Evolutionary conservation across 1,140 invertebrate genomes (phyloP), one percentile per base, ranked within the genome.

Genomic region (Bursaphelenchus mucronatus): DNA sequence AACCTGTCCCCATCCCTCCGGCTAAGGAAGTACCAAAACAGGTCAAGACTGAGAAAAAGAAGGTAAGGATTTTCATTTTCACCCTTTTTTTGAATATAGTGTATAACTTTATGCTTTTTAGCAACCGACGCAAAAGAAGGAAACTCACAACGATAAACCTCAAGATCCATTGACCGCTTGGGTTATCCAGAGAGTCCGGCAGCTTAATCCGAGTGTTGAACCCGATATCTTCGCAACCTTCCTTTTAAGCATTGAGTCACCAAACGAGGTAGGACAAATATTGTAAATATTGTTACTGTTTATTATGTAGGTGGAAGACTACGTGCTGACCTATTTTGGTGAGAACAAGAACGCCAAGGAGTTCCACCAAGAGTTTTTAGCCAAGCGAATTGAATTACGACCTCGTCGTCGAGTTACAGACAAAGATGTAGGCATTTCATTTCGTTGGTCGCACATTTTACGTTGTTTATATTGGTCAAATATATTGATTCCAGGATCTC

Each of bases 311-410:
- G 63, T 64, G 21, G 70, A 72, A 61, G 70, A 72, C 43, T 72
- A 72, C 49, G 70, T 72, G 19, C 21, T 73, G 19, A 54, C 75
- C 13, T 72, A 75, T 61, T 70, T 72, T 52, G 70, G 70, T 40
- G 69, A 71, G 13, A 71, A 39, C 13, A 74, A 72, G 49, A 58
- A 30, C 21, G 67, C 61, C 19, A 72, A 72, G 51, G 71, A 72
- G 41, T 75, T 72, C 46, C 70, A 72, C 41, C 72, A 73, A n/a
- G 71, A 72, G 40, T 72, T 72, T 57, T 54, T 72, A n/a, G 50
- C 68, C 15, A 72, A 72, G 13, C 70, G 70, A 8, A 72, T 72
- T 51, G 71, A 75, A 43, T 39, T 72, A 41, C 70, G 70, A 17
- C 69, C 69, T 8, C 45, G 71, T 11, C 64, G 44, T 13, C 73